phyloP scores from a whole-genome alignment of 1,140 invertebrate species.

The Calliphora vicina region DNA sequence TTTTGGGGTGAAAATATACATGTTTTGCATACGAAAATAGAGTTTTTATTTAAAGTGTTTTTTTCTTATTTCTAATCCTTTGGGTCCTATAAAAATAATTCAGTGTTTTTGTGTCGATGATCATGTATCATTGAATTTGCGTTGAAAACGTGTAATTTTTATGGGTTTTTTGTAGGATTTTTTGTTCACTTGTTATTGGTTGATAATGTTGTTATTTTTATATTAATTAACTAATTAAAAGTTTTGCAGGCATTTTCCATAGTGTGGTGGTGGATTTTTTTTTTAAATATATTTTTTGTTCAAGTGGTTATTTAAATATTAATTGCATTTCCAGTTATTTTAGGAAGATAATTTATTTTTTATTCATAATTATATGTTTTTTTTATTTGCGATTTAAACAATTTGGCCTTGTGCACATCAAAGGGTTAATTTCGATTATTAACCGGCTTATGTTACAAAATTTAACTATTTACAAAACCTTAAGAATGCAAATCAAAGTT shows the following conservation, averaged over 20 bases:
- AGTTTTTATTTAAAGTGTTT: neutral
- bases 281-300: no score
- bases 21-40: slow-evolving; percentile 26
- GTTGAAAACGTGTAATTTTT: slow-evolving; percentile 8
- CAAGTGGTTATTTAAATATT: no score
- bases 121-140: neutral
- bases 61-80: neutral
- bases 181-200: neutral
- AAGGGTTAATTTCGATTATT: no score
- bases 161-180: neutral
- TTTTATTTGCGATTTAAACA: no score
- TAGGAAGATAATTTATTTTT: no score
- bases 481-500: no score
- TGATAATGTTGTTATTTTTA: neutral
- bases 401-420: no score
- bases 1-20: slow-evolving; percentile 19
- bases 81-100: slow-evolving; percentile 1
- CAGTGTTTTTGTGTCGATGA: neutral
- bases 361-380: no score
- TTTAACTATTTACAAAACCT: no score
- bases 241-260: neutral
- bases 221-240: slow-evolving; percentile 27
- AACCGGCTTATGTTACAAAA: no score
- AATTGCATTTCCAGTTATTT: no score
- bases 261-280: neutral